Conservation (phyloP, 2,888 invertebrate genomes). For the Sesamia inferens region DNA sequence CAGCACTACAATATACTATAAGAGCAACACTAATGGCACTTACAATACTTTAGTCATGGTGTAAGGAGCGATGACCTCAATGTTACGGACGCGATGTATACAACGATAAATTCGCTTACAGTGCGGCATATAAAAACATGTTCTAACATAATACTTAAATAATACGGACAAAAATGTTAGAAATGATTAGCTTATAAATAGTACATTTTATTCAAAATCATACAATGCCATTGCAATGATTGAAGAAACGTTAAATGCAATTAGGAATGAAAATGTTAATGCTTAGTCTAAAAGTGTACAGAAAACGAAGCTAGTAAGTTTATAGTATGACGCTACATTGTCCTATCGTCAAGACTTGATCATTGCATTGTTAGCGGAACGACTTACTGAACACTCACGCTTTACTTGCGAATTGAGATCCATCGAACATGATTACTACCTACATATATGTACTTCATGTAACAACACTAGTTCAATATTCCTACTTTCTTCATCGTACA, state of each 20-base stretch:
- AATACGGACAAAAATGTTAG: conserved; percentile 45
- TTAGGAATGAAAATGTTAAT: conserved; percentile 76
- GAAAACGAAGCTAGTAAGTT: conserved; percentile 48
- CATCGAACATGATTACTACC: conserved; percentile 54
- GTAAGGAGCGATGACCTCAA: conserved; percentile 47
- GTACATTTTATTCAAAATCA: conserved; percentile 41
- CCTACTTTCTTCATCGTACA: conserved; percentile 10
- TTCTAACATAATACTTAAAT: conserved; percentile 57
- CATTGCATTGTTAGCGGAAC: conserved; percentile 45
- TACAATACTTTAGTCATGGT: conserved; percentile 63
- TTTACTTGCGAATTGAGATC: conserved; percentile 55
- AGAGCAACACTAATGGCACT: conserved; percentile 79
- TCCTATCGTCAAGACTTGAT: conserved; percentile 42
- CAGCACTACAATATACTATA: conserved; percentile 63
- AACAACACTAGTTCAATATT: conserved; percentile 36
- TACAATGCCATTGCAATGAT: conserved; percentile 50
- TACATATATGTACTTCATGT: conserved; percentile 27
- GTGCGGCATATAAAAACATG: conserved; percentile 38
- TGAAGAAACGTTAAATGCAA: conserved; percentile 74
- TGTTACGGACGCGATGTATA: conserved; percentile 52
- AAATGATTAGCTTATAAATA: conserved; percentile 54
- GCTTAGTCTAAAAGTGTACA: conserved; percentile 59
- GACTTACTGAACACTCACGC: conserved; percentile 30
- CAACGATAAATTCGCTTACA: conserved; percentile 43
- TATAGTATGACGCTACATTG: conserved; percentile 55